Conservation (phyloP, 2,888 invertebrate species). For the Sinhomidia bicolor region DNA sequence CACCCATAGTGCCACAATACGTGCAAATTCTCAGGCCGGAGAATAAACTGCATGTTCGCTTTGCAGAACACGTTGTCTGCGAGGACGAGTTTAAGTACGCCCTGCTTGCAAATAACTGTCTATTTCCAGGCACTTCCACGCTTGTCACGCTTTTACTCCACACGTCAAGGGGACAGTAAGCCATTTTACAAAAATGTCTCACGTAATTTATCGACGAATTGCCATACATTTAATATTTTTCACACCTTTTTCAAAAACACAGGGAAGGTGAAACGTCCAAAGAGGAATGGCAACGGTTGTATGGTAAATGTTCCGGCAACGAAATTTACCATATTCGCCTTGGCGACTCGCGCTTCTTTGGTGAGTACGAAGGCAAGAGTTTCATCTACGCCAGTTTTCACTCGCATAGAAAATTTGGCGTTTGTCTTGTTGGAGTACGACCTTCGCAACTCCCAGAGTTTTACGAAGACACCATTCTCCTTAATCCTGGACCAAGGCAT, state of each 20-base stretch:
- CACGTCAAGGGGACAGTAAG: constrained; percentile 99
- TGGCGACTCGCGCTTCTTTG: constrained; percentile 95
- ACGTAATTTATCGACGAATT: too few species aligned
- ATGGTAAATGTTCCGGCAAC: constrained; percentile 99
- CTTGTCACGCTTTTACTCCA: constrained; percentile 97
- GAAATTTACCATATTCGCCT: constrained; percentile 99
- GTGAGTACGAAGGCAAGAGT: constrained; percentile 99
- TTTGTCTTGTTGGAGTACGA: constrained; percentile 92
- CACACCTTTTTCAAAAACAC: neutral
- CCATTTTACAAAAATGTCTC: too few species aligned
- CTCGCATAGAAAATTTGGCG: constrained; percentile 95
- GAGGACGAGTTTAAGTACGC: constrained; percentile 99
- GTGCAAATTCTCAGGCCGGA: constrained; percentile 99
- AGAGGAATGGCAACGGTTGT: constrained; percentile 99
- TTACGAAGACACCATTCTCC: constrained; percentile 96
- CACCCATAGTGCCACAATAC: constrained; percentile 93
- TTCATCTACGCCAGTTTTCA: constrained; percentile 99
- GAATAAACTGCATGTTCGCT: constrained; percentile 99
- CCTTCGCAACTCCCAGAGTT: constrained; percentile 96
- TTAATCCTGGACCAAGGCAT: constrained; percentile 96
- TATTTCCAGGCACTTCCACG: constrained; percentile 99
- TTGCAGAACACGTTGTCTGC: constrained; percentile 99
- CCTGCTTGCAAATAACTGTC: constrained; percentile 98
- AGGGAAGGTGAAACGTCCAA: constrained; percentile 97
- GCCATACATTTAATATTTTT: too few species aligned